Conservation (phyloP, 1,140 invertebrate genomes). For the Drosophila parabipectinata region DNA sequence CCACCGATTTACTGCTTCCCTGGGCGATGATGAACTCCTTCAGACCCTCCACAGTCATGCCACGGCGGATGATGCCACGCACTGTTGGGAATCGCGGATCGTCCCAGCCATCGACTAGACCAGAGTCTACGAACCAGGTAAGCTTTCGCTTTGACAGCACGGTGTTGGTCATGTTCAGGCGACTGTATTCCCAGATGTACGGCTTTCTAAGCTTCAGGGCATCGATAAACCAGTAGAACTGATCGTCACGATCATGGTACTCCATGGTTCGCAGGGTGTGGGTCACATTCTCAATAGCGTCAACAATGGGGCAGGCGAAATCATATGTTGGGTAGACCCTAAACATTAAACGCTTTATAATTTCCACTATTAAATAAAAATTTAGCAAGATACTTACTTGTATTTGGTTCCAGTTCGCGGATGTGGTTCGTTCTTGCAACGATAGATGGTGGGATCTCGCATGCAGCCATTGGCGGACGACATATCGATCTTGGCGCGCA, state of each 20-base stretch:
- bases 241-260: slow-evolving; percentile 98
- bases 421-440: slow-evolving; percentile 98
- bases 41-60: slow-evolving; percentile 97
- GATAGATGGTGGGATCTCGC: slow-evolving; percentile 99
- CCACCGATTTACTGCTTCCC: slow-evolving; percentile 98
- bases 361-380: neutral
- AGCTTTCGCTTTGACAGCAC: slow-evolving; percentile 98
- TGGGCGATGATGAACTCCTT: slow-evolving; percentile 99
- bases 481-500: slow-evolving; percentile 99
- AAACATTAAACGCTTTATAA: slow-evolving; percentile 60
- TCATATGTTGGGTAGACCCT: slow-evolving; percentile 99
- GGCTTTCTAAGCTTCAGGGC: slow-evolving; percentile 94
- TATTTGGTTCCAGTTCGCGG: slow-evolving; percentile 97
- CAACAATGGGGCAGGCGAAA: slow-evolving; percentile 99
- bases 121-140: slow-evolving; percentile 98
- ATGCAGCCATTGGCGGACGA: slow-evolving; percentile 97
- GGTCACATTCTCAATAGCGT: slow-evolving; percentile 98
- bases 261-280: slow-evolving; percentile 99
- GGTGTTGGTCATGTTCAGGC: slow-evolving; percentile 98
- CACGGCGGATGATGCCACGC: slow-evolving; percentile 96
- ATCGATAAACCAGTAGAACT: slow-evolving; percentile 98
- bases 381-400: slow-evolving; percentile 88
- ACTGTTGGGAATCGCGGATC: slow-evolving; percentile 99
- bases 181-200: slow-evolving; percentile 97
- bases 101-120: slow-evolving; percentile 98